Evolutionary conservation across 1,140 invertebrate genomes (phyloP).

Genomic region (Eriocheir sinensis): DNA sequence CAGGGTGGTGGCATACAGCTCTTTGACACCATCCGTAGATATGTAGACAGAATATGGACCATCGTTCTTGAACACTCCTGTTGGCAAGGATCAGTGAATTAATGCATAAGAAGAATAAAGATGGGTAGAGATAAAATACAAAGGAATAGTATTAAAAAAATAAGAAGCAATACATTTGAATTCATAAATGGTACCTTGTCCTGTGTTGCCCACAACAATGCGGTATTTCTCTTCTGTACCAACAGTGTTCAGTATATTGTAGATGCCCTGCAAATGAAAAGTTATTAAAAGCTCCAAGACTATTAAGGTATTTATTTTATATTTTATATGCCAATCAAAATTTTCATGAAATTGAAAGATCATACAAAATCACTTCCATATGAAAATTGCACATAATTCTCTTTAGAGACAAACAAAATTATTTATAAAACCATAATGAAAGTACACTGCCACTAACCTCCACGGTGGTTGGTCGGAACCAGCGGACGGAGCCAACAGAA

Average conservation of each 20-base stretch:
- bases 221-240: slow-evolving; percentile 44
- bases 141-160: not conserved
- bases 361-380: too few species aligned
- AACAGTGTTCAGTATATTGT: slow-evolving; percentile 33
- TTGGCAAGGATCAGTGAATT: too few species aligned
- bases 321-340: too few species aligned
- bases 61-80: slow-evolving; percentile 82
- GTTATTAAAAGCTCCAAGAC: not conserved
- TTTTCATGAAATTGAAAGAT: too few species aligned
- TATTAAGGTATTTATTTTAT: too few species aligned
- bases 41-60: slow-evolving; percentile 81
- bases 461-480: slow-evolving; percentile 12
- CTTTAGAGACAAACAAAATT: too few species aligned
- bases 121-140: not conserved
- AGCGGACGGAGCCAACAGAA: not conserved
- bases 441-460: not conserved
- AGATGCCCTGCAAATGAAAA: slow-evolving; percentile 58
- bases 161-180: not conserved
- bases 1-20: slow-evolving; percentile 77
- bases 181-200: slow-evolving; percentile 58
- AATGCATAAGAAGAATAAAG: not conserved
- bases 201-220: slow-evolving; percentile 75
- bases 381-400: too few species aligned
- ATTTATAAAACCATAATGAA: too few species aligned
- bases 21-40: slow-evolving; percentile 81